Conservation (phyloP, 2,888 invertebrate genomes). For the Boloria selene region DNA sequence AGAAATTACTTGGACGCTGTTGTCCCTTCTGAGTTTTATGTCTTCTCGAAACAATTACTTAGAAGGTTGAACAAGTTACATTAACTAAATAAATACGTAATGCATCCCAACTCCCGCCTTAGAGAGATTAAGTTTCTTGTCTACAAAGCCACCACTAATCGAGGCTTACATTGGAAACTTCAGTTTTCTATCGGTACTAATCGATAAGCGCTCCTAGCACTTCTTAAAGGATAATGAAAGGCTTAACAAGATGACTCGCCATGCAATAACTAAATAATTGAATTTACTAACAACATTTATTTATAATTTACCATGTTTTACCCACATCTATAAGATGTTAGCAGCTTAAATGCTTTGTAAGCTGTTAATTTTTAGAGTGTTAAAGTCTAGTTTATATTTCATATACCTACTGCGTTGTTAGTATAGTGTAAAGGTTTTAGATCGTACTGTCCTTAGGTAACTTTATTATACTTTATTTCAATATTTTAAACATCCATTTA, state of each 20-base stretch:
- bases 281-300: too few relatives aligned
- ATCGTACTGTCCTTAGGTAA: too few relatives aligned
- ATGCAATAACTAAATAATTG: conserved; percentile 4
- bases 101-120: conserved; percentile 38
- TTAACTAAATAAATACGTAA: conserved; percentile 44
- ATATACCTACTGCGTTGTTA: too few relatives aligned
- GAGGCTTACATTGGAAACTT: conserved; percentile 33
- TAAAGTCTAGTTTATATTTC: too few relatives aligned
- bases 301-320: too few relatives aligned
- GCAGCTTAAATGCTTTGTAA: too few relatives aligned
- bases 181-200: conserved; percentile 30
- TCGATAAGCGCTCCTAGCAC: conserved; percentile 23
- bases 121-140: conserved; percentile 40
- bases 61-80: conserved; percentile 54
- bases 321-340: too few relatives aligned
- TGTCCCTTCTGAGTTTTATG: conserved; percentile 36
- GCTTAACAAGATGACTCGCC: conserved; percentile 6
- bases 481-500: too few relatives aligned
- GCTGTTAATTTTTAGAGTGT: too few relatives aligned
- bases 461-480: too few relatives aligned
- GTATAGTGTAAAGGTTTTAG: too few relatives aligned
- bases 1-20: conserved; percentile 7
- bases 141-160: conserved; percentile 40
- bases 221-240: conserved; percentile 24
- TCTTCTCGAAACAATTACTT: conserved; percentile 36